Percentiles rank a stretch among this genome's conserved stretches.
Conservation (phyloP, 2,797 vertebrate genomes). For the Malurus leucopterus region DNA sequence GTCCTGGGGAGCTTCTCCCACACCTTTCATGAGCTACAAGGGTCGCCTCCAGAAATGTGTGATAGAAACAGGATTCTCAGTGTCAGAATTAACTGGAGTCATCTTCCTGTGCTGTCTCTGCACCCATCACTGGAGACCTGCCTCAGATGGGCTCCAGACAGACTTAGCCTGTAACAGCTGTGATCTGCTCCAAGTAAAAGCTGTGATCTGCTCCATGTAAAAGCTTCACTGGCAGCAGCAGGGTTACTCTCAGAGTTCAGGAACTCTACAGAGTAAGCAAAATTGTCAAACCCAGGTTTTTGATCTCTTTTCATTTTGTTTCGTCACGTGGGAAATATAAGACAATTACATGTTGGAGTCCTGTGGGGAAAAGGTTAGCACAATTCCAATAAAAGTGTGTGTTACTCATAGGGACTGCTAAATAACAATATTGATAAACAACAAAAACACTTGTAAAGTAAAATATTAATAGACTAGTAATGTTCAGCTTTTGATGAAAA, state of each 20-base stretch:
- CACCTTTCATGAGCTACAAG: fast-evolving
- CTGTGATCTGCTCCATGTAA: neutral
- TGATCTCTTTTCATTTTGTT: constrained; percentile 3
- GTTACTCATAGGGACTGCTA: neutral
- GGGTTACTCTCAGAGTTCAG: neutral
- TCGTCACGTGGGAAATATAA: neutral
- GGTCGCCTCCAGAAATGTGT: fast-evolving
- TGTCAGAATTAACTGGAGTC: neutral
- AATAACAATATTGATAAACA: constrained; percentile 3
- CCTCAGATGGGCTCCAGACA: neutral
- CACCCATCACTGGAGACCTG: neutral
- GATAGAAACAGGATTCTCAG: neutral
- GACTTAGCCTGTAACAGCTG: neutral
- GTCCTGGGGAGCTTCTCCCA: neutral
- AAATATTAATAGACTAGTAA: neutral
- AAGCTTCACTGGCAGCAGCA: neutral
- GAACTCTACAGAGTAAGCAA: neutral
- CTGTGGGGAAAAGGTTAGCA: neutral
- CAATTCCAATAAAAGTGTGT: neutral
- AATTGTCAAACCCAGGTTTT: neutral
- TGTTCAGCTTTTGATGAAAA: neutral
- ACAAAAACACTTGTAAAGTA: neutral
- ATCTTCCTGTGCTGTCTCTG: neutral
- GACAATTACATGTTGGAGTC: neutral
- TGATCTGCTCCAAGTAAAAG: neutral